These are phyloP conservation scores for Aphaenogaster floridana DNA, from an alignment of 1,140 invertebrate genomes.

Conservation along the genomic window DNA sequence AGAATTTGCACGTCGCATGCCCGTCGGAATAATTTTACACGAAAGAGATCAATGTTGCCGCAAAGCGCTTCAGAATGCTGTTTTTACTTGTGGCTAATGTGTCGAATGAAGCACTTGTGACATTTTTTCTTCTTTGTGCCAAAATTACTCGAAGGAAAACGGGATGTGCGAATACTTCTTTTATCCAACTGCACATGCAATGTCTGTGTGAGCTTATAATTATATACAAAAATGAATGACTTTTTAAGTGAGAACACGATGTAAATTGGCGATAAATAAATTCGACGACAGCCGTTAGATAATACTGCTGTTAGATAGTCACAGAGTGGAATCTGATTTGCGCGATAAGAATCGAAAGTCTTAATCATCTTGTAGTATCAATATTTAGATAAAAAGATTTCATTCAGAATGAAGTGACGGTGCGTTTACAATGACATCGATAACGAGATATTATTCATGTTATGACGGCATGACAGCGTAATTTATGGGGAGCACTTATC, in stretches of 20 bases:
- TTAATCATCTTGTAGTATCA: neutral
- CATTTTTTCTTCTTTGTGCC: neutral
- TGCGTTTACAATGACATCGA: conserved; percentile 8
- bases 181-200: conserved; percentile 12
- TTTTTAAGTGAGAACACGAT: conserved; percentile 24
- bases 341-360: conserved; percentile 19
- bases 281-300: conserved; percentile 58
- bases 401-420: conserved; percentile 30
- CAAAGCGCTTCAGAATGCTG: neutral
- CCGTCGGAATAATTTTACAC: neutral
- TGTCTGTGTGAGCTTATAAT: conserved; percentile 19
- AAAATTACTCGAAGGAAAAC: conserved; percentile 1
- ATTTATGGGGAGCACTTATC: conserved; percentile 9
- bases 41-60: neutral
- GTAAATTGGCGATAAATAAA: conserved; percentile 9
- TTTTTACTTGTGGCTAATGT: neutral
- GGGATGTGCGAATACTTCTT: neutral
- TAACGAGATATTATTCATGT: conserved; percentile 26
- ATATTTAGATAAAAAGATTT: conserved; percentile 9
- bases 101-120: neutral
- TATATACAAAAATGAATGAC: neutral
- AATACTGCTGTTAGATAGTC: conserved; percentile 16
- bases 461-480: neutral
- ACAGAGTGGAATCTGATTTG: conserved; percentile 19
- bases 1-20: neutral